Evolutionary conservation across 1,140 invertebrate genomes (phyloP).

Genomic region (Macrocentrus cingulum): DNA sequence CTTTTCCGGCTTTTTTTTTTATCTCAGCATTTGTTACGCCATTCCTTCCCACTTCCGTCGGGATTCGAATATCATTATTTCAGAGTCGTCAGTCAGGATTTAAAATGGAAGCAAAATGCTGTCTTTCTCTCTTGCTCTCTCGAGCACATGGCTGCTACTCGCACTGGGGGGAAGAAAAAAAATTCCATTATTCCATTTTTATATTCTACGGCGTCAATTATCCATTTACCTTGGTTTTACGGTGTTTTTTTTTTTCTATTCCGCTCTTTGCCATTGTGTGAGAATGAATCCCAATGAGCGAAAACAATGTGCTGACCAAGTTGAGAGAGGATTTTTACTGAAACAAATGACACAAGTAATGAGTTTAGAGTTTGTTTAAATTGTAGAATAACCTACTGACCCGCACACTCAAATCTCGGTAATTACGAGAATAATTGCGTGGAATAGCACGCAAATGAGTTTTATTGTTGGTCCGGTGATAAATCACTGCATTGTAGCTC

Average conservation of each 20-base stretch:
- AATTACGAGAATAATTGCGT: background rate
- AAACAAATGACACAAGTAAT: background rate
- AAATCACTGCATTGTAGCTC: too few relatives aligned
- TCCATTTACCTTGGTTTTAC: too few relatives aligned
- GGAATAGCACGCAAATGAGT: background rate
- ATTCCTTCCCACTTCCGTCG: slow-evolving; percentile 18
- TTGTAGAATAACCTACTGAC: slow-evolving; percentile 14
- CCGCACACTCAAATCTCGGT: slow-evolving; percentile 2
- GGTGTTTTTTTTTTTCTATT: too few relatives aligned
- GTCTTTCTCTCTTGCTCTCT: background rate
- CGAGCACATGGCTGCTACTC: background rate
- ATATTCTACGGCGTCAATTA: too few relatives aligned
- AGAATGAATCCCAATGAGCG: too few relatives aligned
- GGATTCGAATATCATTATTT: slow-evolving; percentile 9
- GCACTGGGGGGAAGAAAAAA: background rate
- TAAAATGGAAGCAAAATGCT: background rate
- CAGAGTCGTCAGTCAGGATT: background rate
- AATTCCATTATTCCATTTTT: background rate
- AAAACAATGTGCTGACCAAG: too few relatives aligned
- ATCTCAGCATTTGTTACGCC: slow-evolving; percentile 5
- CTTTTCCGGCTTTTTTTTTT: background rate
- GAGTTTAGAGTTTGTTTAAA: background rate
- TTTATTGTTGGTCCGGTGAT: too few relatives aligned
- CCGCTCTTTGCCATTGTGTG: too few relatives aligned
- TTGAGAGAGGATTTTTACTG: too few relatives aligned